Evolutionary conservation across 2,797 vertebrate genomes (phyloP).

Genomic region (Oreochromis grahami): DNA sequence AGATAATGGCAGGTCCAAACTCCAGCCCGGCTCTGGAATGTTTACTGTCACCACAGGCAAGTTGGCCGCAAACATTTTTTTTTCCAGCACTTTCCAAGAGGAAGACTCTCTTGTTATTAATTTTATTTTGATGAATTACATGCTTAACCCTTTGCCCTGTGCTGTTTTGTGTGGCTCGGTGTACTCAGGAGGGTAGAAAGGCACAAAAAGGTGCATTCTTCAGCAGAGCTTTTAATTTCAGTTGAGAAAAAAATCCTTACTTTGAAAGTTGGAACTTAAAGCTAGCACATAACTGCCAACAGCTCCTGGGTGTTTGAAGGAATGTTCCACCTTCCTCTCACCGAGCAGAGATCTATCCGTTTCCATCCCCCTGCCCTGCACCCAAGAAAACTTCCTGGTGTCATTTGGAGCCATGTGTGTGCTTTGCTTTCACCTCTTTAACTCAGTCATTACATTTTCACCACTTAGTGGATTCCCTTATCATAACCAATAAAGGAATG

Average conservation of each 20-base stretch:
- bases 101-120: slow-evolving; percentile 75
- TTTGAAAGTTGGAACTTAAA: slow-evolving; percentile 69
- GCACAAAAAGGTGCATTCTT: slow-evolving; percentile 21
- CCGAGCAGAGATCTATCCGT: slow-evolving; percentile 4
- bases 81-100: slow-evolving; percentile 68
- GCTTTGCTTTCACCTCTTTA: slow-evolving; percentile 43
- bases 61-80: slow-evolving; percentile 83
- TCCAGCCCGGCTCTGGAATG: slow-evolving; percentile 84
- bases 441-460: slow-evolving; percentile 49
- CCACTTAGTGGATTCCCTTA: slow-evolving; percentile 30
- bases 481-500: slow-evolving; percentile 29
- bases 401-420: slow-evolving; percentile 25
- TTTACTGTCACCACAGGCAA: slow-evolving; percentile 89
- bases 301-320: slow-evolving; percentile 71
- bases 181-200: slow-evolving; percentile 28
- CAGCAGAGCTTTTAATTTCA: slow-evolving; percentile 47
- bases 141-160: slow-evolving; percentile 70
- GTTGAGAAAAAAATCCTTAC: slow-evolving; percentile 20
- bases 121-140: slow-evolving; percentile 80
- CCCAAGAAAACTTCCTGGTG: not conserved
- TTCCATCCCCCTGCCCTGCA: slow-evolving; percentile 35
- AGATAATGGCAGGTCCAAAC: slow-evolving; percentile 79
- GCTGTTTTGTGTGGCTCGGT: slow-evolving; percentile 28
- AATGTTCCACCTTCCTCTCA: slow-evolving; percentile 59
- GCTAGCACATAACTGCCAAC: slow-evolving; percentile 73